Percentiles rank a stretch among this genome's conserved stretches.
These are phyloP conservation scores for Nematostella vectensis DNA, from an alignment of 92 coral and sea anemone species.

Conservation along the genomic window DNA sequence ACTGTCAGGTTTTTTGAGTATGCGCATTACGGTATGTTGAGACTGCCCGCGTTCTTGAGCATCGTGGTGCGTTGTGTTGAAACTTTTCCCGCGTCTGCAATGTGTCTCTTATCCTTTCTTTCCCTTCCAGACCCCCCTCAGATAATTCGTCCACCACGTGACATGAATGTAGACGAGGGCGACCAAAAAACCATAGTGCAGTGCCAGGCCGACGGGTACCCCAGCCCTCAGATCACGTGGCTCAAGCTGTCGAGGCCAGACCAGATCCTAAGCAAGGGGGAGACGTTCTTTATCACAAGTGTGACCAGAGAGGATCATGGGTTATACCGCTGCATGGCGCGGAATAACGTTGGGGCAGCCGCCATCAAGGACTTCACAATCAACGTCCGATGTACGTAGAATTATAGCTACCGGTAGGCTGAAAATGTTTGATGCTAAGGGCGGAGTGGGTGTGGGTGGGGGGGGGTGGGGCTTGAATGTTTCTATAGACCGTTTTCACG, in stretches of 20 bases:
- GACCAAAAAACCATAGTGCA: constrained; percentile 22
- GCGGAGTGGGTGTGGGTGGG: too few relatives aligned
- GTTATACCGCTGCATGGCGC: constrained; percentile 65
- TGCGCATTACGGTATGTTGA: too few relatives aligned
- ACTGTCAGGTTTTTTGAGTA: too few relatives aligned
- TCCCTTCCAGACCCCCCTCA: constrained; percentile 47
- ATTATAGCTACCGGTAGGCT: too few relatives aligned
- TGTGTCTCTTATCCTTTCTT: too few relatives aligned
- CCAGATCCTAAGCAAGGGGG: constrained; percentile 28
- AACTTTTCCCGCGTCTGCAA: too few relatives aligned
- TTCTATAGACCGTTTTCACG: too few relatives aligned
- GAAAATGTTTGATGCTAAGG: background rate
- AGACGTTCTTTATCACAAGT: constrained; percentile 19
- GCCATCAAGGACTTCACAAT: constrained; percentile 36
- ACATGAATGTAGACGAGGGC: constrained; percentile 27
- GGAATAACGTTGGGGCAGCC: constrained; percentile 45
- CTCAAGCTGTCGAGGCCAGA: constrained; percentile 43
- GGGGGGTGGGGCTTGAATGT: too few relatives aligned
- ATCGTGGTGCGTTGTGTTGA: too few relatives aligned
- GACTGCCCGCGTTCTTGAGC: too few relatives aligned
- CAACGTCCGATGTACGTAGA: constrained; percentile 73
- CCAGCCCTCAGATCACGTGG: constrained; percentile 72
- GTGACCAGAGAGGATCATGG: constrained; percentile 60
- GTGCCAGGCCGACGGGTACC: constrained; percentile 74
- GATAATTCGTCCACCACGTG: constrained; percentile 35